These are phyloP conservation scores for Lathronympha strigana DNA, from an alignment of 2,888 invertebrate species.

Conservation along the genomic window DNA sequence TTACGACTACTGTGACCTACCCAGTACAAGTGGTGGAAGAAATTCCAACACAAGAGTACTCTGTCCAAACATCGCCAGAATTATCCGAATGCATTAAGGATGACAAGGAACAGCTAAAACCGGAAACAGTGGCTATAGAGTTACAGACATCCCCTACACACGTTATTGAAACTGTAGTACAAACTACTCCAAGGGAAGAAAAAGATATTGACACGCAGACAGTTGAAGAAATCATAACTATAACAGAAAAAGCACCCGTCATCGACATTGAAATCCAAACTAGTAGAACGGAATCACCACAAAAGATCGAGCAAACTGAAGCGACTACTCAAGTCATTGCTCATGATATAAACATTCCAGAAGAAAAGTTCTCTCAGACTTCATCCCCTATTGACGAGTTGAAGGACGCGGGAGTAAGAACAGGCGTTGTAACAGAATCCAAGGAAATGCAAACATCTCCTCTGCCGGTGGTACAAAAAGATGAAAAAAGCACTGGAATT, in stretches of 20 bases:
- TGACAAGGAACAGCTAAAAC: conserved; percentile 58
- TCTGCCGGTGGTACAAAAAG: conserved; percentile 58
- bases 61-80: conserved; percentile 84
- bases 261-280: conserved; percentile 75
- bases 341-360: conserved; percentile 65
- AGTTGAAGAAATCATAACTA: conserved; percentile 56
- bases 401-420: conserved; percentile 53
- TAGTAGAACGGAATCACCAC: conserved; percentile 68
- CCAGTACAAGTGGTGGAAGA: conserved; percentile 85
- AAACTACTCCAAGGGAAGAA: conserved; percentile 85
- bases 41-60: conserved; percentile 82
- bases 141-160: conserved; percentile 83
- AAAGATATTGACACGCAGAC: conserved; percentile 75
- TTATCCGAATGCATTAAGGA: conserved; percentile 70
- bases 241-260: conserved; percentile 68
- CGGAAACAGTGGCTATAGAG: conserved; percentile 68
- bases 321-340: conserved; percentile 82
- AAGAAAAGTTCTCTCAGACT: conserved; percentile 82
- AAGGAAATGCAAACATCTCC: conserved; percentile 85
- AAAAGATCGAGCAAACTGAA: conserved; percentile 72
- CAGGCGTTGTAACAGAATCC: conserved; percentile 73
- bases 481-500: conserved; percentile 73
- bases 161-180: conserved; percentile 80
- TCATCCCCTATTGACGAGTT: conserved; percentile 61
- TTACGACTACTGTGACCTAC: conserved; percentile 82